phyloP scores from a whole-genome alignment of 2,888 invertebrate species.

The Thera obeliscata region DNA sequence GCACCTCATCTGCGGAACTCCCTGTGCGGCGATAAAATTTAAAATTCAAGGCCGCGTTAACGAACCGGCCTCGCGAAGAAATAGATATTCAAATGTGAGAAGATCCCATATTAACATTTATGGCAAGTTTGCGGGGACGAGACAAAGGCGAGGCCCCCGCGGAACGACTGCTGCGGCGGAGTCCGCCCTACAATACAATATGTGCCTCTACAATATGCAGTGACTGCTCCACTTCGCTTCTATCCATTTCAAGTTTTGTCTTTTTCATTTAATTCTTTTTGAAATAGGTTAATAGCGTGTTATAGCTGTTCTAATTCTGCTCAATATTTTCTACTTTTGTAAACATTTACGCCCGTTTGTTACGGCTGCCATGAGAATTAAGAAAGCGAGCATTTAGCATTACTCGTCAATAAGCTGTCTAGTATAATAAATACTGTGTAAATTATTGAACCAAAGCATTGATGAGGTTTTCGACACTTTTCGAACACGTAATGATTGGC shows the following conservation, averaged over 20 bases:
- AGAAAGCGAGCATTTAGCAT: too few relatives aligned
- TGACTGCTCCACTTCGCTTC: constrained; percentile 37
- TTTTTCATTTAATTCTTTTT: constrained; percentile 24
- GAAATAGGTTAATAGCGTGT: constrained; percentile 7
- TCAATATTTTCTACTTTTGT: too few relatives aligned
- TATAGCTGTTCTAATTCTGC: neutral
- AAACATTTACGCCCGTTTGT: too few relatives aligned
- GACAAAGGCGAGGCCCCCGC: constrained; percentile 73
- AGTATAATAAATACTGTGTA: too few relatives aligned
- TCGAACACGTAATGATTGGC: too few relatives aligned
- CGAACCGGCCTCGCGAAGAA: constrained; percentile 84
- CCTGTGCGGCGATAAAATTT: constrained; percentile 82
- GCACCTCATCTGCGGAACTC: constrained; percentile 81
- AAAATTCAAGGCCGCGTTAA: constrained; percentile 85
- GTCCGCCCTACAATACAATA: constrained; percentile 47
- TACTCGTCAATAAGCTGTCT: too few relatives aligned
- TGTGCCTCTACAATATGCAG: constrained; percentile 60
- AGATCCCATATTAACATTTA: constrained; percentile 85
- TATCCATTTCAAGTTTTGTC: constrained; percentile 30
- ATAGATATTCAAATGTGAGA: constrained; percentile 85
- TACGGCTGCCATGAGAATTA: too few relatives aligned
- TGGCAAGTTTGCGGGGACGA: constrained; percentile 83
- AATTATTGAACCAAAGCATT: too few relatives aligned
- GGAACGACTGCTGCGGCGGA: constrained; percentile 46
- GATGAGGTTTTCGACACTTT: too few relatives aligned